phyloP scores from a whole-genome alignment of 2,113 vertebrate species.

The Corythoichthys intestinalis region DNA sequence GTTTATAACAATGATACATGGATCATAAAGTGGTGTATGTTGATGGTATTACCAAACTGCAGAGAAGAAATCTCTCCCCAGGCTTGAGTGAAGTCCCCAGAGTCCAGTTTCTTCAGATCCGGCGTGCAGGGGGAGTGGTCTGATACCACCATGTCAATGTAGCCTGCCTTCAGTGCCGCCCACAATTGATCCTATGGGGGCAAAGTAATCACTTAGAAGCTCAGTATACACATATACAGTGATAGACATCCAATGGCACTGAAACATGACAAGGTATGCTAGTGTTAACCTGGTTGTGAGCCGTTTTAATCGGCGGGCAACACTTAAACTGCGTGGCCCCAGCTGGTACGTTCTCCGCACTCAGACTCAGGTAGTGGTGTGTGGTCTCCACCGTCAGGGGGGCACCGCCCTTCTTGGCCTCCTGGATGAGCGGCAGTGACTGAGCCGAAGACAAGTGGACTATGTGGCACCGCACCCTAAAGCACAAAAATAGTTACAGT shows the following conservation, averaged over 20 bases:
- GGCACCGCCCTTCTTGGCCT: constrained; percentile 71
- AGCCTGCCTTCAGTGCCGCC: constrained; percentile 70
- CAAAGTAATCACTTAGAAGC: not conserved
- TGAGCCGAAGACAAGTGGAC: constrained; percentile 78
- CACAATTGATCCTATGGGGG: constrained; percentile 72
- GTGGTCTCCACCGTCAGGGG: constrained; percentile 80
- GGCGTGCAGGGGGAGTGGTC: constrained; percentile 80
- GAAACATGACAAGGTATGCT: not conserved
- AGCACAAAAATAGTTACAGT: not conserved
- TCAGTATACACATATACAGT: not conserved
- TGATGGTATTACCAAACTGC: constrained; percentile 73
- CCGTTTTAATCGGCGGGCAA: constrained; percentile 76
- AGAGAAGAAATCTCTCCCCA: constrained; percentile 82
- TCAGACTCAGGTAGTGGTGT: constrained; percentile 78
- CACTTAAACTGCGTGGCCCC: constrained; percentile 82
- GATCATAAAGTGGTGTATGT: not conserved
- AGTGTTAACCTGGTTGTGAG: constrained; percentile 64
- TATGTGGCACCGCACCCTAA: constrained; percentile 79
- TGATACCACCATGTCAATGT: constrained; percentile 83
- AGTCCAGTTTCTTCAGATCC: constrained; percentile 70
- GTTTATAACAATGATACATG: not conserved
- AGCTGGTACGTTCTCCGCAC: constrained; percentile 71
- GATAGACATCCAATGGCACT: no score
- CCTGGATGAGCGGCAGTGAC: constrained; percentile 70
- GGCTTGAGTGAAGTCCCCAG: constrained; percentile 75